These are phyloP conservation scores for Notolabrus celidotus DNA, from an alignment of 2,797 vertebrate species.

Conservation along the genomic window DNA sequence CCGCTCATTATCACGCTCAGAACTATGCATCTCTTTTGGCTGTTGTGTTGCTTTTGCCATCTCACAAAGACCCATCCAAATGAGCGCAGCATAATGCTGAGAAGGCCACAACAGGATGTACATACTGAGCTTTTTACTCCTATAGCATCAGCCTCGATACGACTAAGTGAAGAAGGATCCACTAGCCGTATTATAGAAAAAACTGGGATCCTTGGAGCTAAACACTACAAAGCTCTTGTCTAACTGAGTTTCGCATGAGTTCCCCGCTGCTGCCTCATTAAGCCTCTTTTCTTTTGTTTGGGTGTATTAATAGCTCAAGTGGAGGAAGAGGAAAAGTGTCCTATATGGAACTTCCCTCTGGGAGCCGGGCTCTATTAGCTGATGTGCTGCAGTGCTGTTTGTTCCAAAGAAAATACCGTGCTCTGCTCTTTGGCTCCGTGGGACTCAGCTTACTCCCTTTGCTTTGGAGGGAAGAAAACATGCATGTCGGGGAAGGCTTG, in stretches of 20 bases:
- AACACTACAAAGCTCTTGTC: slow-evolving; percentile 77
- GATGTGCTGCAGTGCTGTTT: slow-evolving; percentile 73
- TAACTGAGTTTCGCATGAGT: slow-evolving; percentile 72
- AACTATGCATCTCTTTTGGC: slow-evolving; percentile 72
- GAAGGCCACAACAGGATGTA: slow-evolving; percentile 20
- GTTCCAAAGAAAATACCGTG: slow-evolving; percentile 73
- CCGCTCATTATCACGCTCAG: slow-evolving; percentile 57
- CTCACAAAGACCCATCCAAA: slow-evolving; percentile 23
- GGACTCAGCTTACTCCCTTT: slow-evolving; percentile 63
- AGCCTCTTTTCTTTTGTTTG: slow-evolving; percentile 81
- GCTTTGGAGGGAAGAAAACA: slow-evolving; percentile 56
- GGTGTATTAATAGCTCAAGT: slow-evolving; percentile 85
- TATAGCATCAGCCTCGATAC: slow-evolving; percentile 22
- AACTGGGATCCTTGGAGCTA: slow-evolving; percentile 64
- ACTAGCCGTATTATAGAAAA: slow-evolving; percentile 36
- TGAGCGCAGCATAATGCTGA: slow-evolving; percentile 34
- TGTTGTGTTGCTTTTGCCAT: slow-evolving; percentile 41
- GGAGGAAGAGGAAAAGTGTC: slow-evolving; percentile 82
- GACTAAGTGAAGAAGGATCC: slow-evolving; percentile 29
- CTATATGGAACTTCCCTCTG: slow-evolving; percentile 82
- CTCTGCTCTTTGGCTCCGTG: slow-evolving; percentile 59
- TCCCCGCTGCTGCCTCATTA: slow-evolving; percentile 78
- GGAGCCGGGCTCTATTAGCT: slow-evolving; percentile 76
- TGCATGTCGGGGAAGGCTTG: slow-evolving; percentile 34
- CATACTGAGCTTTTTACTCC: slow-evolving; percentile 34